Evolutionary conservation across 2,113 vertebrate species (phyloP).

Genomic region (Hydrolagus affinis): DNA sequence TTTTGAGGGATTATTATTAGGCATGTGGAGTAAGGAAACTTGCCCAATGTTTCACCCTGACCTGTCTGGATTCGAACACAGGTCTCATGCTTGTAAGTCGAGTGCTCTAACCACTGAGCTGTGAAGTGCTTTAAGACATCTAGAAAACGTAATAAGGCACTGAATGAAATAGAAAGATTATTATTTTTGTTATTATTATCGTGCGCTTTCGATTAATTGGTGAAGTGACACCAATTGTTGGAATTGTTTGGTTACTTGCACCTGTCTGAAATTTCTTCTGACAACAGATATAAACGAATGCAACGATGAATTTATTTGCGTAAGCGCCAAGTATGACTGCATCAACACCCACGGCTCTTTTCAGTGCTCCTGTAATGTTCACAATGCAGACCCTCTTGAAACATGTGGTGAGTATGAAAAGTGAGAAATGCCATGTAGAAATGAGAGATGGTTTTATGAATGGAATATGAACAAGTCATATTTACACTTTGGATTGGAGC

Average conservation of each 20-base stretch:
- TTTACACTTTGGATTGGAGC: background rate
- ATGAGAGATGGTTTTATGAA: background rate
- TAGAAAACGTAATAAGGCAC: too few species aligned
- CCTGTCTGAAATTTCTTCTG: background rate
- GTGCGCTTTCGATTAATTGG: too few species aligned
- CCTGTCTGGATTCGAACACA: too few species aligned
- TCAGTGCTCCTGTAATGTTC: conserved; percentile 58
- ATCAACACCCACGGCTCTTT: conserved; percentile 55
- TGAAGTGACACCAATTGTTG: too few species aligned
- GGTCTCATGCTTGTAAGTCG: too few species aligned
- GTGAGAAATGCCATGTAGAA: background rate
- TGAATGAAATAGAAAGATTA: too few species aligned
- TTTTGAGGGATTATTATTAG: too few species aligned
- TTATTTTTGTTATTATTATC: too few species aligned
- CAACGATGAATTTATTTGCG: conserved; percentile 47
- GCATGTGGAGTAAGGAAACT: too few species aligned
- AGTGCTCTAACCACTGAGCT: too few species aligned
- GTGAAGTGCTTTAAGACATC: too few species aligned
- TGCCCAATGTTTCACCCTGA: too few species aligned
- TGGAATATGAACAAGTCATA: background rate
- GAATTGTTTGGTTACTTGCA: background rate
- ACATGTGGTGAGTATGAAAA: conserved; percentile 54
- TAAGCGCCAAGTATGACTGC: conserved; percentile 66
- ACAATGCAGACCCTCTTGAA: conserved; percentile 38
- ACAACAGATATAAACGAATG: conserved; percentile 62